These are phyloP conservation scores for Sylvia borin DNA, from an alignment of 2,797 vertebrate genomes.

Conservation along the genomic window DNA sequence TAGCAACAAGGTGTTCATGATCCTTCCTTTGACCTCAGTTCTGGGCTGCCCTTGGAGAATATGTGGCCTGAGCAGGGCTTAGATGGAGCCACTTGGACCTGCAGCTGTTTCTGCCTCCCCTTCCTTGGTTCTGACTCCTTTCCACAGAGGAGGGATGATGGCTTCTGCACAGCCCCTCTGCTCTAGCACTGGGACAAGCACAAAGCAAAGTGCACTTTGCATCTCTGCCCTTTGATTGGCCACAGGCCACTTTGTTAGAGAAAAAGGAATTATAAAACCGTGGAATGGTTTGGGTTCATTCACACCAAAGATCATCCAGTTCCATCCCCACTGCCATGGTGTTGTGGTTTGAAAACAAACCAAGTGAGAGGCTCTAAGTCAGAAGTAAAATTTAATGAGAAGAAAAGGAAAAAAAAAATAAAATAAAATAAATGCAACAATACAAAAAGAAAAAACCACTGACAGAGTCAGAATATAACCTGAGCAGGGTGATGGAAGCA, in stretches of 20 bases:
- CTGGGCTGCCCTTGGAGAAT: neutral
- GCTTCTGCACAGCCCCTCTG: neutral
- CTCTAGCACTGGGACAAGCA: neutral
- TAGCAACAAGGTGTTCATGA: neutral
- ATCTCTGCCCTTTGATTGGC: neutral
- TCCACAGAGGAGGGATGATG: neutral
- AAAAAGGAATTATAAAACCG: neutral
- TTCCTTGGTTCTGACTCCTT: neutral
- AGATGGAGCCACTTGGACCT: neutral
- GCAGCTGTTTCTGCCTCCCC: neutral
- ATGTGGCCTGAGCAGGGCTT: rapidly evolving
- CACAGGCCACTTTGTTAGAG: neutral
- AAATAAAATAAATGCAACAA: too few species aligned
- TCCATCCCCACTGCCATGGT: neutral
- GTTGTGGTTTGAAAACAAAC: too few species aligned
- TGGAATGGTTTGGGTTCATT: neutral
- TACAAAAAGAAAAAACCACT: too few species aligned
- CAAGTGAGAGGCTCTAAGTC: too few species aligned
- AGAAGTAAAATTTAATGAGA: too few species aligned
- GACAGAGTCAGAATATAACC: too few species aligned
- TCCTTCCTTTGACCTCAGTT: neutral
- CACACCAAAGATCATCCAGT: neutral
- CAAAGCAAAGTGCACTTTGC: neutral
- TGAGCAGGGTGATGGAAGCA: too few species aligned
- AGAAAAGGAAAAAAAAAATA: too few species aligned